phyloP scores from a whole-genome alignment of 1,140 invertebrate genomes.

The Dendroctonus ponderosae region DNA sequence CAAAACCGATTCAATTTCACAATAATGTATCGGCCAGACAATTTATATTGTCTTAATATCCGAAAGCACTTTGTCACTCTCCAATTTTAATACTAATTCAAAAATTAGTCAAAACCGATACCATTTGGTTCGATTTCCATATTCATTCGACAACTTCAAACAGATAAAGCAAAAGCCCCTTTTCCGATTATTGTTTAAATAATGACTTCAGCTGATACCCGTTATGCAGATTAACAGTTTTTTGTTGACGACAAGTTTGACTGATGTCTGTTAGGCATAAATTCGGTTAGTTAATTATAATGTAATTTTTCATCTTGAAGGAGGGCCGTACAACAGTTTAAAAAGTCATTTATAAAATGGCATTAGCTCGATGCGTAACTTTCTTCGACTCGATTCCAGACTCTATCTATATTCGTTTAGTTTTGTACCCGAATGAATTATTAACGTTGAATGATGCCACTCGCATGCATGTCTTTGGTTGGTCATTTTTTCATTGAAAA shows the following conservation, averaged over 20 bases:
- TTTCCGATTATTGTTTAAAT: constrained; percentile 22
- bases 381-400: constrained; percentile 24
- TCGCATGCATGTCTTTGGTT: no score
- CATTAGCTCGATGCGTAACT: constrained; percentile 23
- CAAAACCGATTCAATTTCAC: no score
- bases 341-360: constrained; percentile 35
- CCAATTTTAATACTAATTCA: not conserved
- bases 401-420: constrained; percentile 18
- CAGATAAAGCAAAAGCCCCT: not conserved
- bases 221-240: constrained; percentile 30
- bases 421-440: not conserved
- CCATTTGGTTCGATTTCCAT: not conserved
- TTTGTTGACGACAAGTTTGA: constrained; percentile 20
- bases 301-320: constrained; percentile 30
- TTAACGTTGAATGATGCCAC: no score
- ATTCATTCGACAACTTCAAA: not conserved
- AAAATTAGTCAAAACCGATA: not conserved
- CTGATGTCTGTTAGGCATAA: constrained; percentile 27
- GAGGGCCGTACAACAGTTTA: constrained; percentile 21
- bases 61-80: not conserved
- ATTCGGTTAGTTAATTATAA: constrained; percentile 31
- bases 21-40: no score
- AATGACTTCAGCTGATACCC: constrained; percentile 4
- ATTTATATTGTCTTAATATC: no score
- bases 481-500: no score